Conservation (phyloP, 2,888 invertebrate genomes). For the Pecten maximus region DNA sequence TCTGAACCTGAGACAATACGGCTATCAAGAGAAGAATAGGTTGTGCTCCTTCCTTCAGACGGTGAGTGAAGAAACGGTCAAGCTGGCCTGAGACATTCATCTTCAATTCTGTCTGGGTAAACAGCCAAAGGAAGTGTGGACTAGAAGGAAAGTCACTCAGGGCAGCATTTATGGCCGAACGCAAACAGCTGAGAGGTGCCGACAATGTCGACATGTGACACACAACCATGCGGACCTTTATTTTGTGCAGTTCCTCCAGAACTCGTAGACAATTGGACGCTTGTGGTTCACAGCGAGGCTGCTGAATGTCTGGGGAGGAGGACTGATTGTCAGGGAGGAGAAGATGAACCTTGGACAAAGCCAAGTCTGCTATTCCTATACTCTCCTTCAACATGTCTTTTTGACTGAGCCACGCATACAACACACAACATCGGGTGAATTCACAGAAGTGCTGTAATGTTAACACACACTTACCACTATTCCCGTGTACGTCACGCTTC, state of each 20-base stretch:
- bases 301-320: not conserved
- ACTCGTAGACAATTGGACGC: slow-evolving; percentile 30
- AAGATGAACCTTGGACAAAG: not conserved
- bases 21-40: slow-evolving; percentile 65
- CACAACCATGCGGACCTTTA: slow-evolving; percentile 64
- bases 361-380: not conserved
- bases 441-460: not conserved
- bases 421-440: not conserved
- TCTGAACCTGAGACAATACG: slow-evolving; percentile 66
- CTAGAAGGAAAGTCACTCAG: slow-evolving; percentile 72
- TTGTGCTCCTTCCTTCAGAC: slow-evolving; percentile 54
- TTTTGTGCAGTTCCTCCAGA: slow-evolving; percentile 56
- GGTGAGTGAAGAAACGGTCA: slow-evolving; percentile 71
- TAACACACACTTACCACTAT: not conserved
- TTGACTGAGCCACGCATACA: not conserved
- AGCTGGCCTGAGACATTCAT: slow-evolving; percentile 75
- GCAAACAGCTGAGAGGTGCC: slow-evolving; percentile 66
- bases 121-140: slow-evolving; percentile 68
- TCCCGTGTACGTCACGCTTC: not conserved
- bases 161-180: slow-evolving; percentile 67
- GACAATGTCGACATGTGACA: slow-evolving; percentile 68
- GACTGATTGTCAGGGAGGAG: not conserved
- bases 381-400: not conserved
- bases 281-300: not conserved
- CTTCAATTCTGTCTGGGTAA: slow-evolving; percentile 73